Conservation (phyloP, 1,140 invertebrate genomes). For the Heterodera schachtii region DNA sequence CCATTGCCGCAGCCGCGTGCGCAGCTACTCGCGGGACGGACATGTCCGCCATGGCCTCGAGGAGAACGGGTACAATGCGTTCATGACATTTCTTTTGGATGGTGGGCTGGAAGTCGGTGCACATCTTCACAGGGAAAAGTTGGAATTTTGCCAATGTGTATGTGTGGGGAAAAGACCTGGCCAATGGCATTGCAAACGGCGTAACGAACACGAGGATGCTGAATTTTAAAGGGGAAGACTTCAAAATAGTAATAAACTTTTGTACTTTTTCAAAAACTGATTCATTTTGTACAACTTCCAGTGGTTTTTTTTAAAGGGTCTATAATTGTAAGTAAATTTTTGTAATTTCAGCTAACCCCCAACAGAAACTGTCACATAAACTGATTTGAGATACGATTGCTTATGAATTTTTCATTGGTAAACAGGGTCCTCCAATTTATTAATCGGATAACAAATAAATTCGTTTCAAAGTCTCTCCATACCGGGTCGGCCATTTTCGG, state of each 20-base stretch:
- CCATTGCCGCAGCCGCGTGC: slow-evolving; percentile 82
- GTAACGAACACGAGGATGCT: slow-evolving; percentile 87
- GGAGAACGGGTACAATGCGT: slow-evolving; percentile 83
- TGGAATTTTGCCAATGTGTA: background rate
- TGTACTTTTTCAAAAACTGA: too few species aligned
- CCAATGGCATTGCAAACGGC: slow-evolving; percentile 98
- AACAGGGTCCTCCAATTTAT: too few species aligned
- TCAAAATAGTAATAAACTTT: slow-evolving; percentile 23
- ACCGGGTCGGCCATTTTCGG: slow-evolving; percentile 82
- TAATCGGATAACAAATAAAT: too few species aligned
- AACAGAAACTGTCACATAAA: too few species aligned
- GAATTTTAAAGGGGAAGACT: slow-evolving; percentile 9
- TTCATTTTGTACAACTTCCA: too few species aligned
- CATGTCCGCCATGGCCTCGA: slow-evolving; percentile 87
- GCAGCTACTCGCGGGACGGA: slow-evolving; percentile 87
- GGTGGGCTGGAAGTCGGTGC: slow-evolving; percentile 91
- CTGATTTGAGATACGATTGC: too few species aligned
- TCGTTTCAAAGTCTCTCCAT: too few species aligned
- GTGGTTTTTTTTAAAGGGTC: too few species aligned
- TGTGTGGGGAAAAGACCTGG: background rate
- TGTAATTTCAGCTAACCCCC: too few species aligned
- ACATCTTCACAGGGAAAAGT: slow-evolving; percentile 77
- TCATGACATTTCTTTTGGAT: slow-evolving; percentile 98
- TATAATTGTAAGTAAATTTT: too few species aligned
- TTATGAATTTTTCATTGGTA: too few species aligned